Evolutionary conservation across 2,888 invertebrate species (phyloP).

Genomic region (Itoplectis maculator): DNA sequence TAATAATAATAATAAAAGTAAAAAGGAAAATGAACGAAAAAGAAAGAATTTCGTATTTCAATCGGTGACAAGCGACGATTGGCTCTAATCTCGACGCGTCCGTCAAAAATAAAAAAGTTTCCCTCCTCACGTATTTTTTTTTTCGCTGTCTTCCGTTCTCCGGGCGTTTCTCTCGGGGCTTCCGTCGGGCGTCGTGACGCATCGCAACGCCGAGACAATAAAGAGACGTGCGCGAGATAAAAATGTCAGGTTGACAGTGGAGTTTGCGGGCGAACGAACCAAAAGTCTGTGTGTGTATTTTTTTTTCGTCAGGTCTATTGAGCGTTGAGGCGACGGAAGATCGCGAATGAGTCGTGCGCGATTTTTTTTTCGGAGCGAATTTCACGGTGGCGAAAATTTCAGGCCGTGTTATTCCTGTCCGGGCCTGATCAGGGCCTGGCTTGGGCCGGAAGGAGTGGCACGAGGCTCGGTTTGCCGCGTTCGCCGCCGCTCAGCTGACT

Average conservation of each 20-base stretch:
- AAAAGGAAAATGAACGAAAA: constrained; percentile 35
- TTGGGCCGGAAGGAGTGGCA: constrained; percentile 63
- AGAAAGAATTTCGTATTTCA: neutral
- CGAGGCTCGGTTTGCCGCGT: constrained; percentile 35
- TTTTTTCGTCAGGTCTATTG: too few species aligned
- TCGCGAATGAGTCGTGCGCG: too few species aligned
- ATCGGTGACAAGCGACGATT: constrained; percentile 6
- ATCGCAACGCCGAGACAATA: constrained; percentile 39
- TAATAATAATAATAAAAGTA: constrained; percentile 41
- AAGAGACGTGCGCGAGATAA: constrained; percentile 49
- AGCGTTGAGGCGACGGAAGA: neutral
- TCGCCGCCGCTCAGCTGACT: constrained; percentile 81
- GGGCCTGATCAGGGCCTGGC: too few species aligned
- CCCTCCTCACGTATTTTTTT: constrained; percentile 31
- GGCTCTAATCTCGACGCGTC: constrained; percentile 10
- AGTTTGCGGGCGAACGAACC: constrained; percentile 14
- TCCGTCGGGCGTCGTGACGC: constrained; percentile 31
- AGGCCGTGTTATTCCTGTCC: neutral
- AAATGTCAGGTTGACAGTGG: constrained; percentile 49
- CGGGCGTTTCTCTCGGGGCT: constrained; percentile 18
- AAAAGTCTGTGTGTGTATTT: constrained; percentile 28
- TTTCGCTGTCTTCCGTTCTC: constrained; percentile 24
- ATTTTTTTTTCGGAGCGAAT: too few species aligned
- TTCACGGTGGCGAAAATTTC: too few species aligned
- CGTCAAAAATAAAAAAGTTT: constrained; percentile 23